Percentiles rank a stretch among this genome's conserved stretches.
These are phyloP conservation scores for Ophion ventricosus DNA, from an alignment of 2,888 invertebrate species.

Conservation along the genomic window DNA sequence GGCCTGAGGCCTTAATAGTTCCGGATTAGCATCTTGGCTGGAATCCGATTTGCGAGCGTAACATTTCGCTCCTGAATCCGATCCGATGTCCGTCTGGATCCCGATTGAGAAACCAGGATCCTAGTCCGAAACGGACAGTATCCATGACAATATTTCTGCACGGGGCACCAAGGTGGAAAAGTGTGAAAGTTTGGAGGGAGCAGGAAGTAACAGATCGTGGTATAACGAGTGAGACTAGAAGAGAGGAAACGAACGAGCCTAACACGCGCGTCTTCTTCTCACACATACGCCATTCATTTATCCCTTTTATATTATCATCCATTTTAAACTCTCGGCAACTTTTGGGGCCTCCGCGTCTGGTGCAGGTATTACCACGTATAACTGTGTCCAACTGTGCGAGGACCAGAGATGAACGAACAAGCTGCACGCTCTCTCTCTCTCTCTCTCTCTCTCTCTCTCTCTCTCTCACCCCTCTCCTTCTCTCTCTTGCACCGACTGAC, in stretches of 20 bases:
- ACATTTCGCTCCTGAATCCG: too few relatives aligned
- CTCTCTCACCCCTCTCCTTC: background rate
- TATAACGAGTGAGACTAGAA: background rate
- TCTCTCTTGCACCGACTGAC: background rate
- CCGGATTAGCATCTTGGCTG: too few relatives aligned
- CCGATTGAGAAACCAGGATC: too few relatives aligned
- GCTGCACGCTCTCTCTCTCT: background rate
- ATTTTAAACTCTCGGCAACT: slow-evolving; percentile 37
- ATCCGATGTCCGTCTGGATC: too few relatives aligned
- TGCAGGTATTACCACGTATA: slow-evolving; percentile 44
- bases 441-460: slow-evolving; percentile 3
- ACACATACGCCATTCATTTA: slow-evolving; percentile 17
- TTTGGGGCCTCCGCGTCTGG: slow-evolving; percentile 48
- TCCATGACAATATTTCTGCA: too few relatives aligned
- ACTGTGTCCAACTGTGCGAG: slow-evolving; percentile 38
- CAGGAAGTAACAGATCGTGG: background rate
- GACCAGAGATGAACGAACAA: slow-evolving; percentile 53
- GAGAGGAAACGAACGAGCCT: slow-evolving; percentile 8
- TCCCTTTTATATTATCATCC: slow-evolving; percentile 9
- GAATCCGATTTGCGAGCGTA: too few relatives aligned
- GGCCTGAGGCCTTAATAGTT: too few relatives aligned
- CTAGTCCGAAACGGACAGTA: slow-evolving; percentile 1
- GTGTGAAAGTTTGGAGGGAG: slow-evolving; percentile 1
- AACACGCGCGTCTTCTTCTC: slow-evolving; percentile 36
- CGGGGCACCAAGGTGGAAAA: background rate